A percentile compares a stretch with the other conserved stretches of the same genome.
phyloP scores from a whole-genome alignment of 2,888 invertebrate genomes.

The Malthinus flaveolus region DNA sequence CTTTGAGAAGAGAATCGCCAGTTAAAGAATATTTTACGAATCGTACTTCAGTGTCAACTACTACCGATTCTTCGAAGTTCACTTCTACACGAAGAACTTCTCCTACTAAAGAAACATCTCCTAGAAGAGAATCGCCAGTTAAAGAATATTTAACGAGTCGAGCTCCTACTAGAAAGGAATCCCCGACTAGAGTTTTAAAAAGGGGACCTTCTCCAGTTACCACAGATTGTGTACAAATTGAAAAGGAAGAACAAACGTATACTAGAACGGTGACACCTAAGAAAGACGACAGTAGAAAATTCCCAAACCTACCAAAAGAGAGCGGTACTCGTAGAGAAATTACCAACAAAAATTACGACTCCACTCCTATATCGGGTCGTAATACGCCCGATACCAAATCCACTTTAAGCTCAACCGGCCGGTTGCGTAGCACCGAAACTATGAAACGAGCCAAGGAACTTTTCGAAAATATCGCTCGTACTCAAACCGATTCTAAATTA shows the following conservation, averaged over 20 bases:
- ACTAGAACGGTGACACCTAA: constrained; percentile 19
- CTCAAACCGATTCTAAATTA: constrained; percentile 27
- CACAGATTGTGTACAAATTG: constrained; percentile 38
- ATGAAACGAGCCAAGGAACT: constrained; percentile 71
- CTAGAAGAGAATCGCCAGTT: background rate
- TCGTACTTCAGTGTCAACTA: too few relatives aligned
- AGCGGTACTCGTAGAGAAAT: constrained; percentile 22
- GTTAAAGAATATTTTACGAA: background rate
- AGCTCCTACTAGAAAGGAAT: background rate
- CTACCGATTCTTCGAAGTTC: too few relatives aligned
- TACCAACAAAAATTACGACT: constrained; percentile 32
- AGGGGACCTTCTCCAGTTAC: background rate
- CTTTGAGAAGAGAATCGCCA: background rate
- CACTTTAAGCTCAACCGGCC: constrained; percentile 44
- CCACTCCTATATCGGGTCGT: constrained; percentile 47
- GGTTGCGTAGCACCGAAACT: constrained; percentile 64
- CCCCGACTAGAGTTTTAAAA: background rate
- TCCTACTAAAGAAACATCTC: background rate
- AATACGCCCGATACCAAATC: constrained; percentile 42
- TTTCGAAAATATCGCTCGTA: constrained; percentile 65
- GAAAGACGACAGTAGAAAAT: constrained; percentile 20
- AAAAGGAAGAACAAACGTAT: constrained; percentile 35
- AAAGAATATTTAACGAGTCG: background rate
- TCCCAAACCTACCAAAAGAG: constrained; percentile 34
- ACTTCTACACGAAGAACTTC: background rate